A percentile compares a stretch with the other conserved stretches of the same genome.
Evolutionary conservation across 2,113 vertebrate species (phyloP).

Genomic region (crab-eating macaque (Macaca fascicularis)): DNA sequence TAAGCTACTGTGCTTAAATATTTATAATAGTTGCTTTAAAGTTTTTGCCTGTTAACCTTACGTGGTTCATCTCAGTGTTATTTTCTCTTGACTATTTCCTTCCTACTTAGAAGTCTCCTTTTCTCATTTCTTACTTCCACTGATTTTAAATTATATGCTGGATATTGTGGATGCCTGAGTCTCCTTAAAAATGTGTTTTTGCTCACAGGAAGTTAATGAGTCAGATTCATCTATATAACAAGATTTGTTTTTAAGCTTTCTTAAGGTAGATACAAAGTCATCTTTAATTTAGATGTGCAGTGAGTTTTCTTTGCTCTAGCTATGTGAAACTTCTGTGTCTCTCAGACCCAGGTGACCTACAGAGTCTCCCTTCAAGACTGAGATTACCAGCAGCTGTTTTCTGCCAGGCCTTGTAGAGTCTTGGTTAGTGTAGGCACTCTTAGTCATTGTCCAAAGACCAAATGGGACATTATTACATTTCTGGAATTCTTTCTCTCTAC

Average conservation of each 20-base stretch:
- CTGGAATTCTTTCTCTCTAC: neutral
- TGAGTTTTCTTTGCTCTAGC: neutral
- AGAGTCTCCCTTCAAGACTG: neutral
- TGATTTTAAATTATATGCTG: neutral
- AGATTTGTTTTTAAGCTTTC: neutral
- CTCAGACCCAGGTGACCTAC: neutral
- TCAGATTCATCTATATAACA: neutral
- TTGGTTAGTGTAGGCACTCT: neutral
- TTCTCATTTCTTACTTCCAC: neutral
- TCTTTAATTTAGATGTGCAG: neutral
- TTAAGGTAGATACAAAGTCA: neutral
- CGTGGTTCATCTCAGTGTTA: neutral
- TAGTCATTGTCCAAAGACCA: neutral
- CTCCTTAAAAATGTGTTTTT: neutral
- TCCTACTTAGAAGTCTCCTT: neutral
- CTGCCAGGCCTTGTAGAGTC: accelerated
- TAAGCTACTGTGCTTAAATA: neutral
- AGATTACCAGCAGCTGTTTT: neutral
- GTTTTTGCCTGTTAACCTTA: neutral
- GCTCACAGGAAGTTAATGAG: neutral
- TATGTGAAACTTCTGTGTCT: neutral
- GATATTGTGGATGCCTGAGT: neutral
- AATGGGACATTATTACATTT: neutral
- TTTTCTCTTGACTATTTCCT: neutral
- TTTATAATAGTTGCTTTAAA: neutral